Base-by-base conservation (phyloP, 2,888 invertebrate species). In the Chaetogeoica ovagalla region DNA sequence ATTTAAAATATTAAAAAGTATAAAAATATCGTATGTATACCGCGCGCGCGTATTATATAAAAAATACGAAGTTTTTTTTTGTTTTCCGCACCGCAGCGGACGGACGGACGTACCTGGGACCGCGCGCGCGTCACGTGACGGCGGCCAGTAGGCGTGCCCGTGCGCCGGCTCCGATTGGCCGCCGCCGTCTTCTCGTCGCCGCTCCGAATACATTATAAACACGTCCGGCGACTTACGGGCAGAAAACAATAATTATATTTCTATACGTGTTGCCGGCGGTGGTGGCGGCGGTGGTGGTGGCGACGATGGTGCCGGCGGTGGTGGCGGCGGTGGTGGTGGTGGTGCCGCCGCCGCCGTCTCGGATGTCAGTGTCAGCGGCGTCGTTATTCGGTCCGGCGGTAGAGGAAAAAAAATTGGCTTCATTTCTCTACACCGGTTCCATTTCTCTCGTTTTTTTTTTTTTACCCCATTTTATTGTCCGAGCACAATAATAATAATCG, bases 241-340 rank as follows among this genome's bases (percentile, higher is more conserved):
- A 70, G 62, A 70, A 69, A 69, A 69, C n/a, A 77, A 77, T 77
- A 69, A 77, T 77, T 69, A 69, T 30, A 4, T 30, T 30, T 77
- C 69, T 55, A 69, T 77, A 77, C 77, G 62, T 52, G 59, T 52
- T 59, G 75, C 66, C 68, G 73, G 23, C 62, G 30, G 30, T n/a
- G n/a, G n/a, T n/a, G n/a, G n/a, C n/a, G n/a, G n/a, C n/a, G n/a
- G n/a, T n/a, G n/a, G n/a, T n/a, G n/a, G n/a, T n/a, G n/a, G n/a
- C n/a, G n/a, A n/a, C n/a, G n/a, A n/a, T n/a, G n/a, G n/a, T n/a
- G n/a, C n/a, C n/a, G n/a, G n/a, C n/a, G n/a, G n/a, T n/a, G n/a
- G n/a, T n/a, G n/a, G n/a, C n/a, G n/a, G n/a, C n/a, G n/a, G n/a
- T n/a, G n/a, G n/a, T n/a, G n/a, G n/a, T n/a, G n/a, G n/a, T n/a